phyloP scores from a whole-genome alignment of 2,888 invertebrate genomes.

The Ectemnius continuus region DNA sequence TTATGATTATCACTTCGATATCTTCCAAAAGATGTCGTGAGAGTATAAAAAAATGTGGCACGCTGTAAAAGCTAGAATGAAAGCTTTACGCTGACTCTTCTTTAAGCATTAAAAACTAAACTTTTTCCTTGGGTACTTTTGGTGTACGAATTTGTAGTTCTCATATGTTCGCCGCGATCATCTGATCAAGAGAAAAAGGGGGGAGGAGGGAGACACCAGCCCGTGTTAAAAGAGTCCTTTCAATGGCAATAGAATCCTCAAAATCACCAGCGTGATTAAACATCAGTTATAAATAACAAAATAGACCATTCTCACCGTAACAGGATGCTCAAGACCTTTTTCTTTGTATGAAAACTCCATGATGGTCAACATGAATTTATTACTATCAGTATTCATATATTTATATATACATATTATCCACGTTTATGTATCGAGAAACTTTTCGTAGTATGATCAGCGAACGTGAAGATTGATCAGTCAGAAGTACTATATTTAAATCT shows the following conservation, averaged over 20 bases:
- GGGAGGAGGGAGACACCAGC: conserved; percentile 57
- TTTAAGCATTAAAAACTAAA: conserved; percentile 14
- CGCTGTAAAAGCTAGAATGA: conserved; percentile 20
- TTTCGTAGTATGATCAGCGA: conserved; percentile 59
- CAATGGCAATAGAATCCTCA: conserved; percentile 68
- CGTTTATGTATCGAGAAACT: conserved; percentile 57
- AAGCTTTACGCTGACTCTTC: conserved; percentile 13
- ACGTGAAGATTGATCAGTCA: conserved; percentile 60
- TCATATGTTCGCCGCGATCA: conserved; percentile 10
- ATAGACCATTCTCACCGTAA: conserved; percentile 66
- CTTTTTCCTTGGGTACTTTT: conserved; percentile 17
- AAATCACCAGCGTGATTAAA: conserved; percentile 59
- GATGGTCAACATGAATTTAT: conserved; percentile 56
- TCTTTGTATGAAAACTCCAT: conserved; percentile 47
- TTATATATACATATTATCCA: conserved; percentile 52
- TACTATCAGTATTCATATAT: conserved; percentile 57
- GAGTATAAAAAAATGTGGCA: conserved; percentile 31
- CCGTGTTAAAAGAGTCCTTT: conserved; percentile 61
- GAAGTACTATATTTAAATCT: conserved; percentile 55
- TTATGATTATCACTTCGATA: conserved; percentile 3
- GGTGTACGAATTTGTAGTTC: conserved; percentile 28
- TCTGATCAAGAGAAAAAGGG: conserved; percentile 18
- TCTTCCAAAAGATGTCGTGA: conserved; percentile 9
- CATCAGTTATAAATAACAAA: conserved; percentile 69
- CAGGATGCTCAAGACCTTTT: conserved; percentile 60